Percentiles rank a stretch among this genome's conserved stretches.
Evolutionary conservation across 1,140 invertebrate species (phyloP).

Genomic region (Halictus rubicundus): DNA sequence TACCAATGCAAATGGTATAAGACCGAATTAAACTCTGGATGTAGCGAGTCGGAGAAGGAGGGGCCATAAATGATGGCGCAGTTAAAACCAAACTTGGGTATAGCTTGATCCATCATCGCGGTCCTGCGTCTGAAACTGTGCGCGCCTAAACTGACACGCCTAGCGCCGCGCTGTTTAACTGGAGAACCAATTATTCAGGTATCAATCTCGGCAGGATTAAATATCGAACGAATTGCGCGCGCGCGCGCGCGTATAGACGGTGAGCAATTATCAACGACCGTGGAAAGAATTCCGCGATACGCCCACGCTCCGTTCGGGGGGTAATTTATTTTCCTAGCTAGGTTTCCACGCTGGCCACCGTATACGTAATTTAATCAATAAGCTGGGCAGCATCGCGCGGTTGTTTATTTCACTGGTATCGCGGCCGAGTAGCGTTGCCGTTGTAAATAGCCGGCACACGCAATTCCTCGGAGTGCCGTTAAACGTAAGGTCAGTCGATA

Average conservation of each 20-base stretch:
- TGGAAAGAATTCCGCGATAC: background rate
- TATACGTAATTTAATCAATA: constrained; percentile 46
- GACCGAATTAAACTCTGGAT: background rate
- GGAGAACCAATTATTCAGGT: background rate
- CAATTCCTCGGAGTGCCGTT: constrained; percentile 33
- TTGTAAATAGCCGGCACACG: background rate
- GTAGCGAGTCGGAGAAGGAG: background rate
- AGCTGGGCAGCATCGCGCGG: constrained; percentile 8
- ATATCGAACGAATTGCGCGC: too few relatives aligned
- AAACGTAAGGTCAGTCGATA: constrained; percentile 18
- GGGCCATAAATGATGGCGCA: background rate
- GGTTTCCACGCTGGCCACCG: background rate
- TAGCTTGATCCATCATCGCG: background rate
- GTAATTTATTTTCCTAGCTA: constrained; percentile 12
- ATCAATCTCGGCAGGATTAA: background rate
- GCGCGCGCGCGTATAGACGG: too few relatives aligned
- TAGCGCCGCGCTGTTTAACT: too few relatives aligned
- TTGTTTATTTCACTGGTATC: constrained; percentile 32
- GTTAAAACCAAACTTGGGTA: background rate
- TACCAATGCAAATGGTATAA: background rate
- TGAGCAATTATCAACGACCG: background rate
- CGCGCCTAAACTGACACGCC: background rate
- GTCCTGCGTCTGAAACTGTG: background rate
- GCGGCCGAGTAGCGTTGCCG: background rate
- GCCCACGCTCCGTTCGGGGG: background rate